phyloP scores from a whole-genome alignment of 2,113 vertebrate species.

The Lipotes vexillifer region DNA sequence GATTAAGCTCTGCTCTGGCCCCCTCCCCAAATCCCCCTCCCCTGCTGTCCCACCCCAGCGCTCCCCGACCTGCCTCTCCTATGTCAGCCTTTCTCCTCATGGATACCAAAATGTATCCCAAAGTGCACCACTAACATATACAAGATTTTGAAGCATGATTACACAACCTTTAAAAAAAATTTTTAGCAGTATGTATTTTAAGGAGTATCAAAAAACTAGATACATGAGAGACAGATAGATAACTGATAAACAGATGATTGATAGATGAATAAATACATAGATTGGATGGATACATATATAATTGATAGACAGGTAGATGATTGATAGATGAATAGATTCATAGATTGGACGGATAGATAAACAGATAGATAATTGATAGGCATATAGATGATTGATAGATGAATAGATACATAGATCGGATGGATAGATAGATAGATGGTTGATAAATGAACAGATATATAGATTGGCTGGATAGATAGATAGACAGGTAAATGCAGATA shows the following conservation, averaged over 20 bases:
- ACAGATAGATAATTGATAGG: background rate
- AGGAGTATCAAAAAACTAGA: background rate
- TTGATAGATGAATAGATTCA: background rate
- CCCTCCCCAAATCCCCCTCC: fast-evolving
- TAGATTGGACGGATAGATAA: background rate
- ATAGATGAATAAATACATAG: background rate
- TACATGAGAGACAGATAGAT: background rate
- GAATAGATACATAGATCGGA: background rate
- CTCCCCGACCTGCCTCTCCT: background rate
- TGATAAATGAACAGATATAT: background rate
- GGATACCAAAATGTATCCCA: background rate
- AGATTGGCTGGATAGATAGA: background rate
- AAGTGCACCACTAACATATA: background rate
- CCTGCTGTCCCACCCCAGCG: background rate
- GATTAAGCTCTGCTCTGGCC: background rate
- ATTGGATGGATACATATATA: background rate
- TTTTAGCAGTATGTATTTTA: background rate
- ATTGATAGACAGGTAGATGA: background rate
- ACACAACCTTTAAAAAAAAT: background rate
- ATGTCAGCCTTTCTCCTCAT: background rate
- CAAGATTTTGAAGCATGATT: background rate
- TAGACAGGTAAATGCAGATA: background rate
- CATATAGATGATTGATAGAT: background rate
- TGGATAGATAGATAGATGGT: background rate
- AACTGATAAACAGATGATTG: background rate